Evolutionary conservation across 2,797 vertebrate species (phyloP).

Genomic region (Heteromormyrus szaboi): DNA sequence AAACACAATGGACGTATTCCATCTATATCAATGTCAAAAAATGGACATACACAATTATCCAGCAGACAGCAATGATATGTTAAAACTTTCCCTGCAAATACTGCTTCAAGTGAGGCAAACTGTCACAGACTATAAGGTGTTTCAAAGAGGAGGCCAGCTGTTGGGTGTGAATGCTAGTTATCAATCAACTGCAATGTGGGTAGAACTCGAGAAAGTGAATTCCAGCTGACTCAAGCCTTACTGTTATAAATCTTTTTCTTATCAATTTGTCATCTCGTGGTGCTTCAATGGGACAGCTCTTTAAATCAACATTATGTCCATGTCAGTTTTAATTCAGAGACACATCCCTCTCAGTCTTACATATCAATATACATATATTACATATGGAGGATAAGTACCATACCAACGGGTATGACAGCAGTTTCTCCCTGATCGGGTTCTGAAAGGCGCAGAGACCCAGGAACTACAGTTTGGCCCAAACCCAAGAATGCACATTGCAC

Average conservation of each 20-base stretch:
- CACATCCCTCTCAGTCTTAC: not conserved
- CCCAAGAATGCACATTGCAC: not conserved
- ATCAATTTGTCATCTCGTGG: not conserved
- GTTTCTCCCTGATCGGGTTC: not conserved
- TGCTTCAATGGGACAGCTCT: not conserved
- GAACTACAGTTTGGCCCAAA: not conserved
- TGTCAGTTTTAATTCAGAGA: not conserved
- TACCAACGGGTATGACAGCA: not conserved
- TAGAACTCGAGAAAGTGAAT: not conserved
- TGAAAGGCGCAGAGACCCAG: not conserved
- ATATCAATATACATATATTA: not conserved
- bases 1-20: not conserved
- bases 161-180: not conserved
- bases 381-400: not conserved
- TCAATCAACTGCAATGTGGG: not conserved
- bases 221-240: not conserved
- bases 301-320: conserved; percentile 1
- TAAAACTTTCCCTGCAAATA: not conserved
- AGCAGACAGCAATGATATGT: not conserved
- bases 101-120: not conserved
- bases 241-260: not conserved
- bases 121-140: not conserved
- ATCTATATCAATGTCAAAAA: not conserved
- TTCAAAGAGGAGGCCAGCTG: not conserved
- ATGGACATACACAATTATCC: not conserved